phyloP scores from a whole-genome alignment of 1,140 invertebrate genomes.

The Microvelia longipes region DNA sequence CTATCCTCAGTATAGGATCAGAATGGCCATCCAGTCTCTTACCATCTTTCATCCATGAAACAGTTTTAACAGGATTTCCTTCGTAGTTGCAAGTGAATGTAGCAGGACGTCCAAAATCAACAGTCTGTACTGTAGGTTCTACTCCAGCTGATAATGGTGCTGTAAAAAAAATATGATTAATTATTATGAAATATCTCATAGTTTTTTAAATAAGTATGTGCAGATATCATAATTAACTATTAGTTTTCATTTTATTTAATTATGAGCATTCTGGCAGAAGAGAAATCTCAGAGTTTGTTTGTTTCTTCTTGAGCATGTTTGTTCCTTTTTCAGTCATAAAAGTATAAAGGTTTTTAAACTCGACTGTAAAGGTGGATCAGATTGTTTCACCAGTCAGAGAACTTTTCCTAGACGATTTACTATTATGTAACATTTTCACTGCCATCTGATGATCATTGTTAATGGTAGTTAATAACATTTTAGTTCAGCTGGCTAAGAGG shows the following conservation, averaged over 20 bases:
- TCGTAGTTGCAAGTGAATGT: constrained; percentile 77
- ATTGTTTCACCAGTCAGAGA: no score
- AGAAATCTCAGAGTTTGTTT: no score
- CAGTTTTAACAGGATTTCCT: constrained; percentile 74
- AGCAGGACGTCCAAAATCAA: constrained; percentile 81
- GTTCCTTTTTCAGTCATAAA: no score
- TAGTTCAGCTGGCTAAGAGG: no score
- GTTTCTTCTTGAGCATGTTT: no score
- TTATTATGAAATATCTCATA: background rate
- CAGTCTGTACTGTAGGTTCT: constrained; percentile 75
- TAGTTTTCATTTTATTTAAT: background rate
- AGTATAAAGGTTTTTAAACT: no score
- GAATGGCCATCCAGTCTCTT: constrained; percentile 56
- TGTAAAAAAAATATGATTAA: constrained; percentile 28
- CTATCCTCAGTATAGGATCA: constrained; percentile 64
- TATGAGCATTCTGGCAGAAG: no score
- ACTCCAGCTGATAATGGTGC: constrained; percentile 73
- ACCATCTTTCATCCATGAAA: constrained; percentile 87
- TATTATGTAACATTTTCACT: no score
- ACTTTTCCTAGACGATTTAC: no score
- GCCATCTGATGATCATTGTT: no score
- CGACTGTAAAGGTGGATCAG: no score
- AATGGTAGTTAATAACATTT: no score
- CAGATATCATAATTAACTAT: background rate
- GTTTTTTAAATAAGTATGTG: background rate